Evolutionary conservation across 2,888 invertebrate genomes (phyloP).

Genomic region (Saturnia pavonia): DNA sequence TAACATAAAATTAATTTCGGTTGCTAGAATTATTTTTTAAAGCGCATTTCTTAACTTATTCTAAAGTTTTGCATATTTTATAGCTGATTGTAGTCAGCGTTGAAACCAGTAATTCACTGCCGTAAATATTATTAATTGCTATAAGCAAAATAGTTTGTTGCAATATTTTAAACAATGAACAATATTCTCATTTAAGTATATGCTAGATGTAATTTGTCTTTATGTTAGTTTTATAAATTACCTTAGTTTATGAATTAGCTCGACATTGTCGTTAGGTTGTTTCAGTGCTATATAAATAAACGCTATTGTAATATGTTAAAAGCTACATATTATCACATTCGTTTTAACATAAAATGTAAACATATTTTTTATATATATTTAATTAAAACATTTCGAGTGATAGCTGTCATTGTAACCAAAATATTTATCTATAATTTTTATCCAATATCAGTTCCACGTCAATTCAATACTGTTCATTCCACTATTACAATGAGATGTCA

Average conservation of each 20-base stretch:
- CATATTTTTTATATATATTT: neutral
- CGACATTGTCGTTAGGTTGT: neutral
- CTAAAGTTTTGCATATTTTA: conserved; percentile 24
- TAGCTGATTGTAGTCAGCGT: conserved; percentile 45
- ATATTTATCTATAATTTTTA: neutral
- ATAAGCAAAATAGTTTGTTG: conserved; percentile 60
- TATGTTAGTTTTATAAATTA: conserved; percentile 15
- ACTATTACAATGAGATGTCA: too few species aligned
- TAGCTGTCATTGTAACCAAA: neutral
- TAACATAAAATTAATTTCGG: conserved; percentile 45
- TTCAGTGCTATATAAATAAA: conserved; percentile 10
- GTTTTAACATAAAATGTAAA: neutral
- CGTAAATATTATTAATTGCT: conserved; percentile 61
- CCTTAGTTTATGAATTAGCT: conserved; percentile 39
- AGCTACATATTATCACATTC: neutral
- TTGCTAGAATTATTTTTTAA: neutral
- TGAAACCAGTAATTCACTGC: conserved; percentile 76
- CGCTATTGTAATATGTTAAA: conserved; percentile 1
- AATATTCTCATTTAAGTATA: conserved; percentile 57
- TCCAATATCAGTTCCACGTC: neutral
- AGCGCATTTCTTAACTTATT: conserved; percentile 14
- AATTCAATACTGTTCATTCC: too few species aligned
- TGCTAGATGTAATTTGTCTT: conserved; percentile 24
- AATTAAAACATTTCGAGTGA: neutral
- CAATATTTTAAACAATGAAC: conserved; percentile 51